phyloP scores from a whole-genome alignment of 2,113 vertebrate genomes.

The Nothobranchius furzeri region DNA sequence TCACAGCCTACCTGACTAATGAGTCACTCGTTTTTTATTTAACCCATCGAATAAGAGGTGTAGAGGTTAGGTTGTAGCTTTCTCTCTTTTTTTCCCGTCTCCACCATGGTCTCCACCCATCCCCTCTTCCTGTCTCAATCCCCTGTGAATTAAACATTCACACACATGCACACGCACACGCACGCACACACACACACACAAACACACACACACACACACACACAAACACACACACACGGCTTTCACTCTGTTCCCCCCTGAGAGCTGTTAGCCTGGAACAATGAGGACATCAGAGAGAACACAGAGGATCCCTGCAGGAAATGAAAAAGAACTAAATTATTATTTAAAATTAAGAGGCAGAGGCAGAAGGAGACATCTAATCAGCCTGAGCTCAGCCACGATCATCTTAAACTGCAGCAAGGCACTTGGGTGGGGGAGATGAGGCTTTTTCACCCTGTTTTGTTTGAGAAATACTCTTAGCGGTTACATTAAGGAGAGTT shows the following conservation, averaged over 20 bases:
- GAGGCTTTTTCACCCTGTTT: neutral
- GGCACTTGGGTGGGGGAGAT: neutral
- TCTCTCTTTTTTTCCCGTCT: slow-evolving; percentile 57
- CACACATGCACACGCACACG: neutral
- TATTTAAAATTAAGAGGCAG: slow-evolving; percentile 20
- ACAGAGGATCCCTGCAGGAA: slow-evolving; percentile 39
- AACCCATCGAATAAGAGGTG: slow-evolving; percentile 28
- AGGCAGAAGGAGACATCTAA: neutral
- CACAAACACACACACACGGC: slow-evolving; percentile 33
- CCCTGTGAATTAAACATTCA: slow-evolving; percentile 25
- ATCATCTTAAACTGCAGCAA: neutral
- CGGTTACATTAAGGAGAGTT: neutral
- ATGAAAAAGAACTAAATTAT: slow-evolving; percentile 40
- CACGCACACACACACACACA: slow-evolving; percentile 10
- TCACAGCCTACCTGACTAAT: neutral
- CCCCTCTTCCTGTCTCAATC: slow-evolving; percentile 57
- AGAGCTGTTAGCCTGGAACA: slow-evolving; percentile 54
- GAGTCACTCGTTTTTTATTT: slow-evolving; percentile 10
- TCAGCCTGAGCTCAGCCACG: slow-evolving; percentile 7
- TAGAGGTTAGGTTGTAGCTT: slow-evolving; percentile 45
- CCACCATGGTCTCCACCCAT: slow-evolving; percentile 62
- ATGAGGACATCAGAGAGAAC: slow-evolving; percentile 43
- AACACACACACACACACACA: slow-evolving; percentile 1
- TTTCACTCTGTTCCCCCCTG: slow-evolving; percentile 41
- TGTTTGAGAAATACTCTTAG: neutral